Percentiles rank a stretch among this genome's conserved stretches.
These are phyloP conservation scores for Peromyscus californicus DNA, from an alignment of 2,113 vertebrate species.

Conservation along the genomic window DNA sequence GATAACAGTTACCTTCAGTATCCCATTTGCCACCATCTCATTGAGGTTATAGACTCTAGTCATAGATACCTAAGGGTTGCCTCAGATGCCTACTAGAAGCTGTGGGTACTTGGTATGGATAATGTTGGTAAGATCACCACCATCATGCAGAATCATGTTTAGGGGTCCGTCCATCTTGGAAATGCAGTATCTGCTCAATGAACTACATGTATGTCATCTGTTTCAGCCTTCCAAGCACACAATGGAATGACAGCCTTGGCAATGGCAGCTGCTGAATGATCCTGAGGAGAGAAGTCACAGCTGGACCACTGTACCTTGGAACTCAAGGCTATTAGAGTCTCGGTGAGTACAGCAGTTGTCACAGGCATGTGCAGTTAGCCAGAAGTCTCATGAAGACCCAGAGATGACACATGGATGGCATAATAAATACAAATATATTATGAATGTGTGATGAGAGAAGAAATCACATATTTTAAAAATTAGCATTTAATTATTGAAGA, in stretches of 20 bases:
- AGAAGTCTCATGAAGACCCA: not conserved
- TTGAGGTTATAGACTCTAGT: not conserved
- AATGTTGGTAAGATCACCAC: too few species aligned
- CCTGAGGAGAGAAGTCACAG: not conserved
- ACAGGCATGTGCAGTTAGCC: not conserved
- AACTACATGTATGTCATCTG: not conserved
- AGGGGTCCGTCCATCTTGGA: not conserved
- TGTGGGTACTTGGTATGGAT: not conserved
- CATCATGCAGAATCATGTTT: too few species aligned
- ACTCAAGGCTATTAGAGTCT: not conserved
- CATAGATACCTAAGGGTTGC: not conserved
- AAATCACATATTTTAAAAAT: slow-evolving; percentile 7
- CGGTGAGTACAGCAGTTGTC: not conserved
- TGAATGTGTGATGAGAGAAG: not conserved
- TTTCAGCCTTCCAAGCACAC: not conserved
- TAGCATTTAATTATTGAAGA: slow-evolving; percentile 11
- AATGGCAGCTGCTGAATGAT: not conserved
- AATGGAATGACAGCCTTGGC: not conserved
- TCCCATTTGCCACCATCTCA: not conserved
- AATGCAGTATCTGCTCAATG: not conserved
- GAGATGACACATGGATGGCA: not conserved
- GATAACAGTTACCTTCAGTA: not conserved
- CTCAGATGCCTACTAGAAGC: not conserved
- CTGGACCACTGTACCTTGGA: not conserved
- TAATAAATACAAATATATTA: not conserved